A percentile compares a stretch with the other conserved stretches of the same genome.
phyloP scores from a whole-genome alignment of 2,888 invertebrate genomes.

The Noctua fimbriata region DNA sequence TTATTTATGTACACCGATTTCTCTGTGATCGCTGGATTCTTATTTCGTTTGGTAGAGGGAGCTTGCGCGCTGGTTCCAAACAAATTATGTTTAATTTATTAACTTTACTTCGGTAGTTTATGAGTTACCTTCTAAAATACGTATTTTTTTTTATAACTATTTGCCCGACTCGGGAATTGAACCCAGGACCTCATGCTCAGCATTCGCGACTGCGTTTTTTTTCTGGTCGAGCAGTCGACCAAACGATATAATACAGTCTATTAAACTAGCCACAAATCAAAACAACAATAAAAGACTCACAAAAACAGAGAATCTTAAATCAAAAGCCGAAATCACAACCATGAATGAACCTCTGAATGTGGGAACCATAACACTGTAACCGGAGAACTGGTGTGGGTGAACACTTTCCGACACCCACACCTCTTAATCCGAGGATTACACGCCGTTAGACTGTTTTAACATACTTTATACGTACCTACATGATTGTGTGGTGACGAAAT shows the following conservation, averaged over 20 bases:
- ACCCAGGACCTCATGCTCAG: too few relatives aligned
- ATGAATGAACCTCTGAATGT: slow-evolving; percentile 43
- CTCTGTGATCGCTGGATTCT: too few relatives aligned
- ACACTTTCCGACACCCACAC: slow-evolving; percentile 49
- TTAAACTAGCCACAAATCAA: not conserved
- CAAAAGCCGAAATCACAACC: slow-evolving; percentile 27
- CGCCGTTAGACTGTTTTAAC: slow-evolving; percentile 57
- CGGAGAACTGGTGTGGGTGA: slow-evolving; percentile 52
- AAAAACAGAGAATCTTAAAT: slow-evolving; percentile 14
- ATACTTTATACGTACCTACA: slow-evolving; percentile 27
- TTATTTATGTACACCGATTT: too few relatives aligned
- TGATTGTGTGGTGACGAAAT: slow-evolving; percentile 32
- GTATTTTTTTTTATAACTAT: too few relatives aligned
- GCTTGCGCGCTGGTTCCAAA: too few relatives aligned
- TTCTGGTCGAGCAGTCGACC: too few relatives aligned
- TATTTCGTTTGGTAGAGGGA: too few relatives aligned
- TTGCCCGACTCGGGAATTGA: too few relatives aligned
- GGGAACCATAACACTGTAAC: slow-evolving; percentile 39
- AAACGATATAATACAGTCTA: not conserved
- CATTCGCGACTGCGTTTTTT: too few relatives aligned
- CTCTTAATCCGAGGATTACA: slow-evolving; percentile 51
- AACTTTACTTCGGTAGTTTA: too few relatives aligned
- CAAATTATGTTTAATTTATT: too few relatives aligned
- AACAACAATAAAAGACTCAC: not conserved
- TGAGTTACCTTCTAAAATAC: too few relatives aligned